phyloP scores from a whole-genome alignment of 2,797 vertebrate species.

The Coranthus polyacanthus region DNA sequence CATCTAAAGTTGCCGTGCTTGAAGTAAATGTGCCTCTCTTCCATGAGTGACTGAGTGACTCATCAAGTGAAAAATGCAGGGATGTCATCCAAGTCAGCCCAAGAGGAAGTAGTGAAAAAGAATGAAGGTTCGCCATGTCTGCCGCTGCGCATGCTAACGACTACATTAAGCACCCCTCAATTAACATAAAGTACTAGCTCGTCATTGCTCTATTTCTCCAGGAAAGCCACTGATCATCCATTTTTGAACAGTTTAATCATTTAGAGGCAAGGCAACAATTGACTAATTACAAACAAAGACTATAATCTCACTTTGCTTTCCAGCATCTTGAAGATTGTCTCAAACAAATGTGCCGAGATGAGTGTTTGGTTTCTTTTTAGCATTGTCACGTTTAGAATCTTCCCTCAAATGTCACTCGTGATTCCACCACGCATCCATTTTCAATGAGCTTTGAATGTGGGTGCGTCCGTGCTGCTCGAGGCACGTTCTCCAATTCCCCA shows the following conservation, averaged over 20 bases:
- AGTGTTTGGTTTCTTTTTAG: conserved; percentile 56
- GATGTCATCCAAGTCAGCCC: conserved; percentile 72
- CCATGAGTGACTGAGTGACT: conserved; percentile 63
- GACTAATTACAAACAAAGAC: conserved; percentile 76
- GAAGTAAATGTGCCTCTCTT: conserved; percentile 68
- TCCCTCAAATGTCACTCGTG: conserved; percentile 62
- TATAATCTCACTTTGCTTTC: conserved; percentile 69
- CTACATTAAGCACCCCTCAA: conserved; percentile 78
- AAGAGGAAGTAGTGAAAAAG: conserved; percentile 77
- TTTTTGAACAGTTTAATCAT: conserved; percentile 78
- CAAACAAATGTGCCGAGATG: conserved; percentile 54
- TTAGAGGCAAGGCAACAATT: conserved; percentile 62
- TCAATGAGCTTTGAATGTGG: conserved; percentile 53
- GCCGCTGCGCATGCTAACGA: conserved; percentile 76
- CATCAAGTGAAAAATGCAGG: conserved; percentile 73
- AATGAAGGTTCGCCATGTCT: conserved; percentile 71
- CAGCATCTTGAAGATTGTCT: conserved; percentile 49
- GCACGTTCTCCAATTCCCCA: conserved; percentile 42
- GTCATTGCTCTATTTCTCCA: conserved; percentile 74
- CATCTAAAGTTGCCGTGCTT: conserved; percentile 57
- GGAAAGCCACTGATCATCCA: conserved; percentile 69
- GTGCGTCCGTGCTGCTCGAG: conserved; percentile 28
- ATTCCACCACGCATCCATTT: conserved; percentile 49
- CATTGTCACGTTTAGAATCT: conserved; percentile 51
- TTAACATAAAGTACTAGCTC: conserved; percentile 75